A percentile compares a stretch with the other conserved stretches of the same genome.
Conservation (phyloP, 2,797 vertebrate genomes). For the Brachyrhaphis roseni region DNA sequence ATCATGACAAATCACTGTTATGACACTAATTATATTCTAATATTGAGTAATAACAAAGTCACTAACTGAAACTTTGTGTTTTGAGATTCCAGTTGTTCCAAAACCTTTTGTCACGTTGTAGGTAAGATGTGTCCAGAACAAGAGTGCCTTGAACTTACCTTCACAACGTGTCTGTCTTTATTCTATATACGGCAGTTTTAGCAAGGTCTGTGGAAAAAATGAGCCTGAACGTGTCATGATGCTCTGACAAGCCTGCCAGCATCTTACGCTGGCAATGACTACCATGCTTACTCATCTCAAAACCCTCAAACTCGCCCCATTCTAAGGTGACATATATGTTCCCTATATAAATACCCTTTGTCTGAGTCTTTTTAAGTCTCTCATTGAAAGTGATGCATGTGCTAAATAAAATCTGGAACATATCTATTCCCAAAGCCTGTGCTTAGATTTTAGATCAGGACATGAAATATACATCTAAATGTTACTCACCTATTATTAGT, state of each 20-base stretch:
- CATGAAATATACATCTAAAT: conserved; percentile 16
- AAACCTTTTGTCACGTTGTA: conserved; percentile 11
- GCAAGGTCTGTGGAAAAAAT: conserved; percentile 42
- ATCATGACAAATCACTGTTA: not conserved
- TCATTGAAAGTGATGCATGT: not conserved
- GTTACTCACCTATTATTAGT: conserved; percentile 1
- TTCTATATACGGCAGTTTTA: conserved; percentile 55
- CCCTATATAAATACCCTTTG: conserved; percentile 8
- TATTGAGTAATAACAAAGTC: conserved; percentile 4
- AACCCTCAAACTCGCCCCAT: conserved; percentile 30
- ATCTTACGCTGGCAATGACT: conserved; percentile 46
- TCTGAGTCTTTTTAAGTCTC: conserved; percentile 3
- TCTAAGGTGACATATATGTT: conserved; percentile 21
- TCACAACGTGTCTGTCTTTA: conserved; percentile 55
- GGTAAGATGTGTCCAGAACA: conserved; percentile 20
- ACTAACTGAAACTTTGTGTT: conserved; percentile 25
- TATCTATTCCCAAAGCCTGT: conserved; percentile 9
- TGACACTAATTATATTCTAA: not conserved
- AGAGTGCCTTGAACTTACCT: conserved; percentile 39
- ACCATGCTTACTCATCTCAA: conserved; percentile 32
- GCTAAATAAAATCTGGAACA: conserved; percentile 7
- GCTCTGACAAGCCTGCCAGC: conserved; percentile 54
- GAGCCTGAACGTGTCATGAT: conserved; percentile 42
- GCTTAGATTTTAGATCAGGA: conserved; percentile 5
- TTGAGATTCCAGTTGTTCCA: not conserved